A percentile compares a stretch with the other conserved stretches of the same genome.
Evolutionary conservation across 1,140 invertebrate species (phyloP).

Genomic region (Psilanteris sp.): DNA sequence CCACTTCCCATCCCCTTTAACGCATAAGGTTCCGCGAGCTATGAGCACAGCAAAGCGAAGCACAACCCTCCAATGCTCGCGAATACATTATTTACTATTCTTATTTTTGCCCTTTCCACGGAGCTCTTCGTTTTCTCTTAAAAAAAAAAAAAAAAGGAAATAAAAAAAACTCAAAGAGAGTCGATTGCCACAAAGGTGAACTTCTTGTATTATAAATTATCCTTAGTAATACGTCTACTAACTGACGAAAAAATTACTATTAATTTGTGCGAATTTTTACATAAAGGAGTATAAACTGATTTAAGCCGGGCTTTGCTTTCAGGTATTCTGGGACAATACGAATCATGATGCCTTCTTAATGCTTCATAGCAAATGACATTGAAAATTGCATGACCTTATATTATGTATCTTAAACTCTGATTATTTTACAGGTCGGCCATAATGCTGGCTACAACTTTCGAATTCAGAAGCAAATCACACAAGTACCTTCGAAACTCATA

Average conservation of each 20-base stretch:
- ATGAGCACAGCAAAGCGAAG: constrained; percentile 46
- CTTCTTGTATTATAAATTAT: constrained; percentile 65
- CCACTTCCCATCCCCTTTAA: constrained; percentile 67
- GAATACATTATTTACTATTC: constrained; percentile 78
- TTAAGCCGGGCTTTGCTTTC: constrained; percentile 1
- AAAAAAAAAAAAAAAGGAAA: background rate
- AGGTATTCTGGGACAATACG: background rate
- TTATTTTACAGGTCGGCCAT: constrained; percentile 8
- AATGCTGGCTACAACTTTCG: constrained; percentile 40
- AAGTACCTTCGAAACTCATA: constrained; percentile 60
- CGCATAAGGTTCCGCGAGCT: constrained; percentile 60
- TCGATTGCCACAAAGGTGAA: constrained; percentile 63
- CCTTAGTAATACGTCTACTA: constrained; percentile 37
- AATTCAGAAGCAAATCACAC: constrained; percentile 57
- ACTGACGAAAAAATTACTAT: constrained; percentile 5
- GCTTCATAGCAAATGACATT: constrained; percentile 13
- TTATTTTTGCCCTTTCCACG: constrained; percentile 70
- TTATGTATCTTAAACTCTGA: constrained; percentile 24
- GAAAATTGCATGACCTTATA: background rate
- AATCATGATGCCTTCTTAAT: background rate
- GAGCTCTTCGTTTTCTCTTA: constrained; percentile 40
- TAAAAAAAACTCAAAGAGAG: constrained; percentile 57
- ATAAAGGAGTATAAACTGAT: constrained; percentile 5
- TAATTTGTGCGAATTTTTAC: constrained; percentile 17
- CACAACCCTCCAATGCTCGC: constrained; percentile 68